These are phyloP conservation scores for Peribatodes rhomboidaria DNA, from an alignment of 2,888 invertebrate species.

Conservation along the genomic window DNA sequence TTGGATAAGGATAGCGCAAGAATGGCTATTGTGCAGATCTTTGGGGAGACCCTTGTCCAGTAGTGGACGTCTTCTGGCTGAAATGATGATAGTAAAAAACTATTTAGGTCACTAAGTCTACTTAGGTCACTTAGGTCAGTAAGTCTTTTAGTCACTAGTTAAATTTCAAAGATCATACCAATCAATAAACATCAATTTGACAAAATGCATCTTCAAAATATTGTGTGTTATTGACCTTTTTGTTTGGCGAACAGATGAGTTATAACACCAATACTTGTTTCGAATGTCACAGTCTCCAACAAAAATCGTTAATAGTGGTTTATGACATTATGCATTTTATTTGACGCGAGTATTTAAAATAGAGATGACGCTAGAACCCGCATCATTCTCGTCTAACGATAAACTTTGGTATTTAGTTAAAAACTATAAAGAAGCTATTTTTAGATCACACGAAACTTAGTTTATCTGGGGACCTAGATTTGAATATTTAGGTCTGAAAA, in stretches of 20 bases:
- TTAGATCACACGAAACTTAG: background rate
- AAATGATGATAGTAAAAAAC: too few species aligned
- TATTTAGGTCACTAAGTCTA: too few species aligned
- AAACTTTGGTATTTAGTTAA: conserved; percentile 14
- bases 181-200: conserved; percentile 3
- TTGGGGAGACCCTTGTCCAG: too few species aligned
- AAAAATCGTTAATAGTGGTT: conserved; percentile 12
- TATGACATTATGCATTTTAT: conserved; percentile 17
- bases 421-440: conserved; percentile 17
- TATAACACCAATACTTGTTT: conserved; percentile 3
- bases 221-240: conserved; percentile 13
- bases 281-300: conserved; percentile 14
- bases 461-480: background rate
- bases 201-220: background rate
- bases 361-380: conserved; percentile 24
- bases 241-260: background rate
- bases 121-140: too few species aligned
- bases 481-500: background rate
- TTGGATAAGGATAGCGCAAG: too few species aligned
- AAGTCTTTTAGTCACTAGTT: too few species aligned
- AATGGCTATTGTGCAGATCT: too few species aligned
- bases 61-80: too few species aligned
- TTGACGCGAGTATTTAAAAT: conserved; percentile 11
- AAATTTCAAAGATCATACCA: background rate
- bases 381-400: conserved; percentile 5